Base-by-base conservation (phyloP, 2,888 invertebrate species). In the Buathra laborator region DNA sequence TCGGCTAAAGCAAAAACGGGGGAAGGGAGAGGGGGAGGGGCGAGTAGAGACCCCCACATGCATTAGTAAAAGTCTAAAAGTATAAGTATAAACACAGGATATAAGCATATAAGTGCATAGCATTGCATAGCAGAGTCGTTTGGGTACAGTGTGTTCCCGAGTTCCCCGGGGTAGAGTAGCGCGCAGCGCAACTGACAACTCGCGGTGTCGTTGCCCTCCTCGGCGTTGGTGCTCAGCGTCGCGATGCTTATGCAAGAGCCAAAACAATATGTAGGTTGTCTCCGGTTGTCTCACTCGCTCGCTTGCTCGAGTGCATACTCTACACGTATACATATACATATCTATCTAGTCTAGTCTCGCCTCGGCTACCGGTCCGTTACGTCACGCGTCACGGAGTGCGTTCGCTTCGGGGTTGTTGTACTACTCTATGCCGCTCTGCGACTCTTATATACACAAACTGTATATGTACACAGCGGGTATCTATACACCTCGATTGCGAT, bases 181-280 rank as follows among this genome's bases (percentile, higher is more conserved):
- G 56, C 32, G 59, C 29, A 59, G 14, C 59, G 14, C 59, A 24
- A 68, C 56, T 19, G 16, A 75, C 64, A 64, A 72, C 79, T 64
- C 71, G 24, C 71, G 46, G 82, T 82, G 86, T 87, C 86, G 79
- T 85, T 86, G 87, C 79, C 79, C 87, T 81, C 81, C 32, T 53
- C 43, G 74, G 43, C 56, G 51, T 80, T 72, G 51, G 64, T 76
- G 62, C 29, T 59, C 16, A 67, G 66, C 72, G 64, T 71, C 75
- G 29, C 56, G 43, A 62, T 75, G 74, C 75, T 90, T 90, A 89
- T 86, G 89, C 87, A 91, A 90, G 84, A 80, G 46, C 81, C 87
- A 81, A 90, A 90, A 90, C 88, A 89, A 88, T 89, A 89, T 88
- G 87, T 88, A 87, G 87, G 85, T 85, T 86, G 86, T 81, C 67